Percentiles rank a stretch among this genome's conserved stretches.
Evolutionary conservation across 2,113 vertebrate genomes (phyloP).

Genomic region (Astatotilapia flaviijosephi): DNA sequence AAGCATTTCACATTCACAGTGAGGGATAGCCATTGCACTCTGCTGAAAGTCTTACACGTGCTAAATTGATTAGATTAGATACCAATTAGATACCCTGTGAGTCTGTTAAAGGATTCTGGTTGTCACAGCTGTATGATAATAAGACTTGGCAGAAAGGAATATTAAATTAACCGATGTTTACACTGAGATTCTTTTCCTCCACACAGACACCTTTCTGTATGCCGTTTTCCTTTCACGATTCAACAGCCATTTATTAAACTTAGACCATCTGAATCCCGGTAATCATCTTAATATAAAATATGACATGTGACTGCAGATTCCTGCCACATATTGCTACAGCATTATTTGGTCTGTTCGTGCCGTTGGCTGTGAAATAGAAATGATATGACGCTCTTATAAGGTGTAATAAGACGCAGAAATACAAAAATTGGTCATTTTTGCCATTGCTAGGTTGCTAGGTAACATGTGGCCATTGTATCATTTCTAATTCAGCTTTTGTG

Average conservation of each 20-base stretch:
- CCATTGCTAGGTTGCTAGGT: neutral
- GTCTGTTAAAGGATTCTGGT: slow-evolving; percentile 10
- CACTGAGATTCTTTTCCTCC: neutral
- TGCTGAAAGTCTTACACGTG: neutral
- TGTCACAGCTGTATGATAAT: slow-evolving; percentile 15
- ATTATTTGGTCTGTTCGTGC: neutral
- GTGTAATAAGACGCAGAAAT: neutral
- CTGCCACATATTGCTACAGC: neutral
- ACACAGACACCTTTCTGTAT: neutral
- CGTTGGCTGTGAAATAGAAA: neutral
- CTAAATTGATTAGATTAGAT: slow-evolving; percentile 29
- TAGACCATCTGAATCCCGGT: neutral
- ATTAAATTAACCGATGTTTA: slow-evolving; percentile 19
- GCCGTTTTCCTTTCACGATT: neutral
- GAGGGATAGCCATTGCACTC: neutral
- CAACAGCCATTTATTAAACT: neutral
- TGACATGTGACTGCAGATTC: neutral
- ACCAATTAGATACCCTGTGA: slow-evolving; percentile 14
- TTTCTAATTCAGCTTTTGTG: neutral
- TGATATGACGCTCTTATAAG: neutral
- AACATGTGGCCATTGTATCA: neutral
- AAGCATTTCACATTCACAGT: neutral
- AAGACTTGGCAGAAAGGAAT: neutral
- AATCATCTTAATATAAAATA: neutral
- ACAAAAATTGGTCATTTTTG: neutral